phyloP scores from a whole-genome alignment of 1,140 invertebrate genomes.

The Mactra quadrangularis region DNA sequence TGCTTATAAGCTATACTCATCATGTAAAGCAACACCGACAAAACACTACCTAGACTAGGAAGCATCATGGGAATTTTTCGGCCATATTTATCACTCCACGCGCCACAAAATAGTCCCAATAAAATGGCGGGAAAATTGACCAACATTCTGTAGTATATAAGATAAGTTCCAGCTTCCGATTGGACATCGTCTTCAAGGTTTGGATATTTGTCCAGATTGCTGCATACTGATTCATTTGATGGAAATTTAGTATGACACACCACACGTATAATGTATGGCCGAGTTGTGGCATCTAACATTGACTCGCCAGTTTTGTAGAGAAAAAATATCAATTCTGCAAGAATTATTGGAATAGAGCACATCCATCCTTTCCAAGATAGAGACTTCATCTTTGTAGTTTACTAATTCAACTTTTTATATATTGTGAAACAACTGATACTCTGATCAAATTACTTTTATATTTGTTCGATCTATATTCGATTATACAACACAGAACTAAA shows the following conservation, averaged over 20 bases:
- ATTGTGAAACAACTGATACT: too few relatives aligned
- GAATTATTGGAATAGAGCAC: conserved; percentile 53
- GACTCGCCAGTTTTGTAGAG: conserved; percentile 82
- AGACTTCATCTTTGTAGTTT: background rate
- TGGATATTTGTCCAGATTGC: conserved; percentile 63
- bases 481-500: too few relatives aligned
- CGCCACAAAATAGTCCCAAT: conserved; percentile 81
- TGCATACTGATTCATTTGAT: conserved; percentile 63
- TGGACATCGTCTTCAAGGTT: conserved; percentile 76
- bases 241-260: conserved; percentile 76
- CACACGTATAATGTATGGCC: conserved; percentile 79
- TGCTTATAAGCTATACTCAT: conserved; percentile 64
- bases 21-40: conserved; percentile 80
- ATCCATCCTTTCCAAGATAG: background rate
- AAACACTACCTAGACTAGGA: conserved; percentile 78
- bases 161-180: conserved; percentile 70
- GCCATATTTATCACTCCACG: conserved; percentile 82
- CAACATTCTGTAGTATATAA: conserved; percentile 81
- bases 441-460: too few relatives aligned
- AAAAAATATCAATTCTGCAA: conserved; percentile 81
- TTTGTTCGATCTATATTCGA: too few relatives aligned
- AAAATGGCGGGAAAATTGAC: conserved; percentile 81
- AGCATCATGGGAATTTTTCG: conserved; percentile 82
- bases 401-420: too few relatives aligned
- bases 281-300: conserved; percentile 80